Base-by-base conservation (phyloP, 2,888 invertebrate species). In the Caenorhabditis drosophilae region DNA sequence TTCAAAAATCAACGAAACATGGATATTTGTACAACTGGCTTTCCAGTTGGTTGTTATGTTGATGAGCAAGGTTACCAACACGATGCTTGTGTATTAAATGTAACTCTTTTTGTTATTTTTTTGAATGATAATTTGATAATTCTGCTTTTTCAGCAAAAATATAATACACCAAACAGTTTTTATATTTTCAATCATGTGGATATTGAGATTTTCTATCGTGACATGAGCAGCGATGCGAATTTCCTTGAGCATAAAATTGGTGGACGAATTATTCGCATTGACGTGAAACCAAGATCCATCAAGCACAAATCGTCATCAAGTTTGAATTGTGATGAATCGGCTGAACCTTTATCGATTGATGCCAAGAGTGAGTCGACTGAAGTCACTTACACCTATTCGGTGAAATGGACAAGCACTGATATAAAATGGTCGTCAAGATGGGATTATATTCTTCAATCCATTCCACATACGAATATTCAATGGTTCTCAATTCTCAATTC, bases 361-460 rank as follows among this genome's bases (percentile, higher is more conserved):
- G 86, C 87, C 45, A 88, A 85, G 2, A 69, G 67, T 36, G 75
- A 78, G 16, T 75, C 78, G n/a, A 52, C 83, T 12, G 73, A 70
- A n/a, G 89, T 97, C 35, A 88, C 88, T 0, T 98, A 96, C 86
- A 89, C 93, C 0, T 98, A 96, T 86, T 89, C 90, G 6, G 90
- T 97, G 0, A 89, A 86, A 23, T 97, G 92, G 85, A 86, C 88
- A 67, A 81, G 83, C 60, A 82, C 81, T 15, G 69, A 82, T 2
- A 83, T 94, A 15, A 95, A 94, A 86, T 98, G 97, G 98, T 95
- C 95, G 0, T 96, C 95, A 0, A 89, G 98, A 81, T 98, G 98
- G 98, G 98, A 98, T 85, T 98, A 98, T 85, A 96, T 98, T 69
- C 87, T 98, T 60, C 94, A 96, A 85, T 94, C 96, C 0, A 93